phyloP scores from a whole-genome alignment of 2,113 vertebrate genomes.

The Nothocercus nigrocapillus region DNA sequence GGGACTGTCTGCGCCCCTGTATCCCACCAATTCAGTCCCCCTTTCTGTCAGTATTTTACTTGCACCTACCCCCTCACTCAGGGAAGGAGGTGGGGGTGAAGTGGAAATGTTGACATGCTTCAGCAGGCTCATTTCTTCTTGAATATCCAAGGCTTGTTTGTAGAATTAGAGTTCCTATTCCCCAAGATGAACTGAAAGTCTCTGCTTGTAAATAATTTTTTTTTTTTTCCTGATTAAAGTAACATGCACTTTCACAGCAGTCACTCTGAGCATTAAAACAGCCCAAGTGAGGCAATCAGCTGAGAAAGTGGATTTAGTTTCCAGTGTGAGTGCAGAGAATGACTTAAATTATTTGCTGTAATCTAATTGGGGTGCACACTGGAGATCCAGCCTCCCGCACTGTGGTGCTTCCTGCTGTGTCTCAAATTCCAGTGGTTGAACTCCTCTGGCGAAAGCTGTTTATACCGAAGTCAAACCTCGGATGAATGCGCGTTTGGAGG shows the following conservation, averaged over 20 bases:
- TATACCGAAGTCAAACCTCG: background rate
- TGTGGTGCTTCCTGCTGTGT: background rate
- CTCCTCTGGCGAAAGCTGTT: background rate
- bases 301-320: background rate
- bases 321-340: background rate
- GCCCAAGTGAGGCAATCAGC: background rate
- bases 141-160: accelerated
- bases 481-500: background rate
- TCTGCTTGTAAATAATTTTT: background rate
- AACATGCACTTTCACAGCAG: background rate
- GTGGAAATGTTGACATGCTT: background rate
- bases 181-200: background rate
- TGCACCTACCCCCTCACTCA: background rate
- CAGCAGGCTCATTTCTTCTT: background rate
- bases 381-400: background rate
- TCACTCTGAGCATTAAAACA: background rate
- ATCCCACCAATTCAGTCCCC: background rate
- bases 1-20: background rate
- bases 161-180: background rate
- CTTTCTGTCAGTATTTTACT: background rate
- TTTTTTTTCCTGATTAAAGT: background rate
- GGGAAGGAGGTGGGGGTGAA: accelerated
- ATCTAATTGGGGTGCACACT: background rate
- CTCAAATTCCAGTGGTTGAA: background rate
- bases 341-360: background rate